Base-by-base conservation (phyloP, 2,888 invertebrate species). In the Cephus nigrinus region DNA sequence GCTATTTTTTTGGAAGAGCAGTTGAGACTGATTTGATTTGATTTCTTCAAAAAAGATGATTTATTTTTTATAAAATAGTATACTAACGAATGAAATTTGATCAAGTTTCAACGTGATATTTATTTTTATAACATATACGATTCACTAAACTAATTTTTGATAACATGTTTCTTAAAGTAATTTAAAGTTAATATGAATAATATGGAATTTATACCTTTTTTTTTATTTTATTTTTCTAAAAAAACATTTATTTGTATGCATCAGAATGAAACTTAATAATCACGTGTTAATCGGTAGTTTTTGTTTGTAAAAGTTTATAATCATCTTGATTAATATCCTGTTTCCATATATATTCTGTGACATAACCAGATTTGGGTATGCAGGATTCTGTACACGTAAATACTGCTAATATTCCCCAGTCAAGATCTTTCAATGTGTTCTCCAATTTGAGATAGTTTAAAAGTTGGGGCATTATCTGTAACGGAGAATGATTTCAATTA, bases 381-480 rank as follows among this genome's bases (percentile, higher is more conserved):
- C 98, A 99, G 91, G 96, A 97, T 31, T 93, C 92, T 88, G 93
- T 93, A 90, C 99, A 99, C 0, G 98, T 97, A 91, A 96, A 99
- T 34, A 99, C 92, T 74, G 94, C 94, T 75, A 99, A 91, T 31
- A 97, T 94, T 33, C 98, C 99, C 97, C 98, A 99, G 92, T 99
- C 99, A 74, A 98, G 92, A 86, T 93, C 93, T 80, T 93, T 93
- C 3, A 93, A 88, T 73, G 93, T 90, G 81, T 93, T 91, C 68
- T 96, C 95, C 81, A 96, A 93, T 81, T 94, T 93, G 34, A 97
- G 92, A 85, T 94, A 93, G 86, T 95, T 95, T 33, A 97, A 90
- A 80, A 97, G 92, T 90, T 97, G 97, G 1, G 97, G 97, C 95
- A 97, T 95, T 75, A 98, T 93, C 95, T 97, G 93, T 75, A 92